These are phyloP conservation scores for Pocillopora damicornis DNA, from an alignment of 64 coral and sea anemone genomes.

Conservation along the genomic window DNA sequence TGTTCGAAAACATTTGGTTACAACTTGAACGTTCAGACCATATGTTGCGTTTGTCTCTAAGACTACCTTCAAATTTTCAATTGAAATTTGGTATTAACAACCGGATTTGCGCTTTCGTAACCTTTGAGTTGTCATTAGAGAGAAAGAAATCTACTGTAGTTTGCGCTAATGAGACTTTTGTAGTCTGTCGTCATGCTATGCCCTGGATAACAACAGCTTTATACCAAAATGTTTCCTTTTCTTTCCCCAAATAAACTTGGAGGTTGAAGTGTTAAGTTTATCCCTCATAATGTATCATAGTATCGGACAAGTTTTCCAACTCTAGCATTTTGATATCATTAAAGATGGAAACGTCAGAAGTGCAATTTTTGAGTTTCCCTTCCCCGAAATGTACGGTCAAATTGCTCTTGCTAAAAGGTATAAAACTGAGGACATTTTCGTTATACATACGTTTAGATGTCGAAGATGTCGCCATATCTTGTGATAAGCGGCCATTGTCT, in stretches of 20 bases:
- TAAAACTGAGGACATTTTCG: not conserved
- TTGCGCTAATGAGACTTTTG: not conserved
- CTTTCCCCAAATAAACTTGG: not conserved
- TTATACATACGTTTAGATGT: conserved; percentile 25
- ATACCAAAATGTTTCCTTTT: not conserved
- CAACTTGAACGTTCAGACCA: too few species aligned
- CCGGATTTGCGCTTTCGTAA: not conserved
- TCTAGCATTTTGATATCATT: not conserved
- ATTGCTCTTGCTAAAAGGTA: not conserved
- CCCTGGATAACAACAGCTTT: not conserved
- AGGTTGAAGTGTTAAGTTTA: not conserved
- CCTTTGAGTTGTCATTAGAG: not conserved
- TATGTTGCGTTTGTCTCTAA: too few species aligned
- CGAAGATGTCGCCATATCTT: conserved; percentile 8
- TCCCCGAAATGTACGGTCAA: not conserved
- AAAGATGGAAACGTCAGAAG: not conserved
- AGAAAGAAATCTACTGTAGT: not conserved
- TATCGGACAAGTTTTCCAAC: not conserved
- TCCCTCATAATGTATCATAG: not conserved
- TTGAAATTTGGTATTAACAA: not conserved
- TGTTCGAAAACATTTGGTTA: too few species aligned
- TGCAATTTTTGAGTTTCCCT: not conserved
- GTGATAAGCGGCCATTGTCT: conserved; percentile 12
- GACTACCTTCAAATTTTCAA: too few species aligned
- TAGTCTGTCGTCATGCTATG: not conserved